phyloP scores from a whole-genome alignment of 2,888 invertebrate genomes.

The Drosophila kanekoi region DNA sequence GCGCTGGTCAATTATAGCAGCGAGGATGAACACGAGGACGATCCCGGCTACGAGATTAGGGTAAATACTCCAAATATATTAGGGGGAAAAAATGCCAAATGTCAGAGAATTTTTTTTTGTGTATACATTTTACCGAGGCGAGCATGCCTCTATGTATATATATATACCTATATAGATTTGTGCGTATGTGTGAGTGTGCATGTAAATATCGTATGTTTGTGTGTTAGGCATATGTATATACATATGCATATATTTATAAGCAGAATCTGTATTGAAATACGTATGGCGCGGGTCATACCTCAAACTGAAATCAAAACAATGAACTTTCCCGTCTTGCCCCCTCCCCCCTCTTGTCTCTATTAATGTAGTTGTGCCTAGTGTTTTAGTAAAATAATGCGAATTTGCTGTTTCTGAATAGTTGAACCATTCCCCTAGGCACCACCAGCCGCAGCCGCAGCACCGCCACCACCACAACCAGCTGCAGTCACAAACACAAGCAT shows the following conservation, averaged over 20 bases:
- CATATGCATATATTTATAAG: conserved; percentile 9
- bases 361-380: conserved; percentile 68
- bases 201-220: conserved; percentile 1
- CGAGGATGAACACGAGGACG: conserved; percentile 89
- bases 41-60: conserved; percentile 77
- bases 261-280: conserved; percentile 17
- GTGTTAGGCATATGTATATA: conserved; percentile 33
- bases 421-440: conserved; percentile 85
- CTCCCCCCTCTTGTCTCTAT: conserved; percentile 8
- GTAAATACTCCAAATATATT: conserved; percentile 73
- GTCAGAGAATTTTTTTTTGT: conserved; percentile 39
- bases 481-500: conserved; percentile 15
- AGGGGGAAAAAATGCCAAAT: conserved; percentile 39
- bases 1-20: conserved; percentile 91
- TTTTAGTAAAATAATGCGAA: conserved; percentile 83
- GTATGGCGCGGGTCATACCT: conserved; percentile 24
- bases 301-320: conserved; percentile 24
- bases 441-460: conserved; percentile 25
- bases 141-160: conserved; percentile 22
- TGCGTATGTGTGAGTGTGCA: conserved; percentile 5
- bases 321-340: background rate
- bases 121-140: conserved; percentile 41
- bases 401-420: conserved; percentile 87
- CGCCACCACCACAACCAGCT: conserved; percentile 11
- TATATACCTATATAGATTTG: background rate